Percentiles rank a stretch among this genome's conserved stretches.
These are phyloP conservation scores for Lepidonotus clava DNA, from an alignment of 2,888 invertebrate genomes.

Conservation along the genomic window DNA sequence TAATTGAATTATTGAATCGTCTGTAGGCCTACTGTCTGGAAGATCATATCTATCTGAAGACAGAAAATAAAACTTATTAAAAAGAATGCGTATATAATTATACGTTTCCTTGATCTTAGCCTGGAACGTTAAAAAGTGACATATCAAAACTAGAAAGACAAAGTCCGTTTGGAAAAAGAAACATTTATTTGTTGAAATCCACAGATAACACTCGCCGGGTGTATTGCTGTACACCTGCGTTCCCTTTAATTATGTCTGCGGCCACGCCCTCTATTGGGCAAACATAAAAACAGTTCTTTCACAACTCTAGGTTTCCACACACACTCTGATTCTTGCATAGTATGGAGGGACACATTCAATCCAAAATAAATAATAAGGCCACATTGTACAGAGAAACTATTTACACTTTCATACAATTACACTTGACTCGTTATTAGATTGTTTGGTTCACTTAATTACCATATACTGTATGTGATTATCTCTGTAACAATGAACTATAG, in stretches of 20 bases:
- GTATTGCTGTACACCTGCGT: background rate
- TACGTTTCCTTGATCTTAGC: no score
- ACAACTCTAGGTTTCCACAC: background rate
- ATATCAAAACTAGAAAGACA: no score
- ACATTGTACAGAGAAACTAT: constrained; percentile 46
- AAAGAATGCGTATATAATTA: no score
- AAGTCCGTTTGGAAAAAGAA: constrained; percentile 29
- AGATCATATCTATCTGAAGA: no score
- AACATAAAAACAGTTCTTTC: constrained; percentile 26
- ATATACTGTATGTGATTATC: background rate
- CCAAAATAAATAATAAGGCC: constrained; percentile 47
- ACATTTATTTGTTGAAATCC: constrained; percentile 42
- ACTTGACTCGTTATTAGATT: no score
- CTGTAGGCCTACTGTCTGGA: no score
- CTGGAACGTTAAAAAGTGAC: no score
- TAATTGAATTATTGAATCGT: no score
- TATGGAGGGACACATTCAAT: constrained; percentile 42
- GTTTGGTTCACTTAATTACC: background rate
- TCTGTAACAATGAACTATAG: constrained; percentile 19
- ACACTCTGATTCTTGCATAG: constrained; percentile 45
- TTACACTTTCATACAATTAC: constrained; percentile 47
- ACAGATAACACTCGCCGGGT: background rate
- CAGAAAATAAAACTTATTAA: no score
- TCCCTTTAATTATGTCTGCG: constrained; percentile 8
- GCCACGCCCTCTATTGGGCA: constrained; percentile 28